phyloP scores from a whole-genome alignment of 2,113 vertebrate genomes.

The Phyllopteryx taeniolatus region DNA sequence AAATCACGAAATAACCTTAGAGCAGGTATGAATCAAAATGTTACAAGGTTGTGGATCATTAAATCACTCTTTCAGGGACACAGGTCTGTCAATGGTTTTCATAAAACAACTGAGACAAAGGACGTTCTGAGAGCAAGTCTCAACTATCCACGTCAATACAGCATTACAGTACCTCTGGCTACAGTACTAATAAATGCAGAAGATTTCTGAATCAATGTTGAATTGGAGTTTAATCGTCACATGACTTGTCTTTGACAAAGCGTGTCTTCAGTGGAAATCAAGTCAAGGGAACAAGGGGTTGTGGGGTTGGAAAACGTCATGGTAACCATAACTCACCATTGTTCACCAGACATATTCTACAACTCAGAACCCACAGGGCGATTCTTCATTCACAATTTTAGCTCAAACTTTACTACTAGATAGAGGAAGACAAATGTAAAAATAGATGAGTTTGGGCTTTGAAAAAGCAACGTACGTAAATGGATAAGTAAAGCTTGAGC shows the following conservation, averaged over 20 bases:
- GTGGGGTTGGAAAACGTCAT: slow-evolving; percentile 1
- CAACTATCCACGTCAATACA: background rate
- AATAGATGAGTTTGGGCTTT: background rate
- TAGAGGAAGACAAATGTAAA: background rate
- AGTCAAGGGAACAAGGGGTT: background rate
- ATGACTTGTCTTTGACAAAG: slow-evolving; percentile 12
- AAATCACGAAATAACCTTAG: slow-evolving; percentile 29
- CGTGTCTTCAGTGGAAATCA: background rate
- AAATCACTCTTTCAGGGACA: slow-evolving; percentile 52
- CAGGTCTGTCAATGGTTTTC: slow-evolving; percentile 35
- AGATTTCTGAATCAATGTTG: background rate
- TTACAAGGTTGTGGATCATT: slow-evolving; percentile 37
- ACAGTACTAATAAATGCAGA: background rate
- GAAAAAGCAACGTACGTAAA: no score
- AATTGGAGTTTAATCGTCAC: background rate
- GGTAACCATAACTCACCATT: slow-evolving; percentile 9
- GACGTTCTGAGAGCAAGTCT: slow-evolving; percentile 1
- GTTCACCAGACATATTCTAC: background rate
- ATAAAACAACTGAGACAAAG: slow-evolving; percentile 5
- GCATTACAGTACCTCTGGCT: background rate
- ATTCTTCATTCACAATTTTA: background rate
- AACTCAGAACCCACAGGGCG: background rate
- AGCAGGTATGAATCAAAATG: slow-evolving; percentile 34
- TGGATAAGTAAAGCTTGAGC: no score
- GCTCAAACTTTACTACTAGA: background rate